Evolutionary conservation across 2,888 invertebrate genomes (phyloP).

Genomic region (Teinopalpus imperialis): DNA sequence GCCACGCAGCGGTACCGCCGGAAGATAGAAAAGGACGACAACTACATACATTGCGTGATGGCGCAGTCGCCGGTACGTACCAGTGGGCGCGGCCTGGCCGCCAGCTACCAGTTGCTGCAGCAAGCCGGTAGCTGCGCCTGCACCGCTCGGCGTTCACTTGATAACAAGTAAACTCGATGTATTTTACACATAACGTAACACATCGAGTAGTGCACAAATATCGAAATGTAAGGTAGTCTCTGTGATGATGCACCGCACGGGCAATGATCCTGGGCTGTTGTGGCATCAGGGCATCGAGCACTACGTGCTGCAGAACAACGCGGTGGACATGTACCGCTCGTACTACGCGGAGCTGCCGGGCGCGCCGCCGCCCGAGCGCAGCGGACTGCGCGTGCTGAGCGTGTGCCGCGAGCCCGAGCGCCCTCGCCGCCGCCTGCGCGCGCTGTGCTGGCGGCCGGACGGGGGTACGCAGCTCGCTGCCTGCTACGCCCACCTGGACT

Average conservation of each 20-base stretch:
- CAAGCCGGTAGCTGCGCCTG: too few species aligned
- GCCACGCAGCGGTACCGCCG: conserved; percentile 88
- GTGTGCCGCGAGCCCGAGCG: conserved; percentile 87
- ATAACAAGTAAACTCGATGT: too few species aligned
- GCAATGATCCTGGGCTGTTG: too few species aligned
- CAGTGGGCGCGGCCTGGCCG: too few species aligned
- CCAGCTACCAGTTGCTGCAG: too few species aligned
- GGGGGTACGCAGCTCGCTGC: conserved; percentile 90
- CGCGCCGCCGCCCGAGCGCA: conserved; percentile 84
- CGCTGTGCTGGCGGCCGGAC: conserved; percentile 95
- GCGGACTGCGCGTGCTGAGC: conserved; percentile 88
- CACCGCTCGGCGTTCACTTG: too few species aligned
- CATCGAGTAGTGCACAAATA: too few species aligned
- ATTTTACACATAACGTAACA: too few species aligned
- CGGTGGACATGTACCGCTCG: conserved; percentile 94
- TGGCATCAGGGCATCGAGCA: conserved; percentile 87
- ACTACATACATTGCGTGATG: conserved; percentile 85
- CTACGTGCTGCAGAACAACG: conserved; percentile 94
- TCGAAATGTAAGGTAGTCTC: too few species aligned
- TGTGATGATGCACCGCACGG: too few species aligned
- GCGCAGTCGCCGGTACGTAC: conserved; percentile 59
- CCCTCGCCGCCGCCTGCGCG: conserved; percentile 86
- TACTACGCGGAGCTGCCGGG: conserved; percentile 89
- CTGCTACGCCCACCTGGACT: conserved; percentile 90
- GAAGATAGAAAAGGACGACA: conserved; percentile 91